A percentile compares a stretch with the other conserved stretches of the same genome.
These are phyloP conservation scores for Drosophila sp. DNA, from an alignment of 1,140 invertebrate genomes.

Conservation along the genomic window DNA sequence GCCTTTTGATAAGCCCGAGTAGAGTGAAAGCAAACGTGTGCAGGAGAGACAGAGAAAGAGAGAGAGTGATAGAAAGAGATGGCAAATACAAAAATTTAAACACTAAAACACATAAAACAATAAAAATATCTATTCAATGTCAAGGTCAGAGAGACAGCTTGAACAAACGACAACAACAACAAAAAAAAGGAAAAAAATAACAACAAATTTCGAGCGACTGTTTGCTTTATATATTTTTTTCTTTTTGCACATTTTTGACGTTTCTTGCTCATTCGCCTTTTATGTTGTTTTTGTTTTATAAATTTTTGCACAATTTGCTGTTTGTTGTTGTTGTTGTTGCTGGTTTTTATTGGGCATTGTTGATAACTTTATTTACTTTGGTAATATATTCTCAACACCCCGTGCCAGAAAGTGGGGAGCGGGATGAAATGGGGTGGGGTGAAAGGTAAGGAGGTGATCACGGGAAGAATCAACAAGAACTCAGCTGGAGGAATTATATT, in stretches of 20 bases:
- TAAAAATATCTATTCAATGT: constrained; percentile 74
- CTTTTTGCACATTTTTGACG: constrained; percentile 25
- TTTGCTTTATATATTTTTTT: constrained; percentile 24
- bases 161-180: neutral
- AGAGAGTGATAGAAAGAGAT: constrained; percentile 1
- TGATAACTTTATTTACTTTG: constrained; percentile 76
- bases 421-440: neutral
- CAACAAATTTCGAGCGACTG: constrained; percentile 38
- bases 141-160: constrained; percentile 58
- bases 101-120: constrained; percentile 29
- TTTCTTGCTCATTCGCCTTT: constrained; percentile 39
- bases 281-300: constrained; percentile 26
- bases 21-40: neutral
- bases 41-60: neutral
- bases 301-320: constrained; percentile 45
- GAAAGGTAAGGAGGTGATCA: neutral
- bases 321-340: constrained; percentile 36
- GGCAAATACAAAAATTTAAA: constrained; percentile 47
- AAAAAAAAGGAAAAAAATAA: constrained; percentile 32
- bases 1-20: constrained; percentile 20
- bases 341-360: constrained; percentile 64
- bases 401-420: constrained; percentile 32
- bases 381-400: constrained; percentile 50
- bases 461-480: constrained; percentile 23
- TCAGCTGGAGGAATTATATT: constrained; percentile 41